Evolutionary conservation across 2,888 invertebrate genomes (phyloP), one percentile per base, ranked within the genome.

Genomic region (Ectemnius cavifrons): DNA sequence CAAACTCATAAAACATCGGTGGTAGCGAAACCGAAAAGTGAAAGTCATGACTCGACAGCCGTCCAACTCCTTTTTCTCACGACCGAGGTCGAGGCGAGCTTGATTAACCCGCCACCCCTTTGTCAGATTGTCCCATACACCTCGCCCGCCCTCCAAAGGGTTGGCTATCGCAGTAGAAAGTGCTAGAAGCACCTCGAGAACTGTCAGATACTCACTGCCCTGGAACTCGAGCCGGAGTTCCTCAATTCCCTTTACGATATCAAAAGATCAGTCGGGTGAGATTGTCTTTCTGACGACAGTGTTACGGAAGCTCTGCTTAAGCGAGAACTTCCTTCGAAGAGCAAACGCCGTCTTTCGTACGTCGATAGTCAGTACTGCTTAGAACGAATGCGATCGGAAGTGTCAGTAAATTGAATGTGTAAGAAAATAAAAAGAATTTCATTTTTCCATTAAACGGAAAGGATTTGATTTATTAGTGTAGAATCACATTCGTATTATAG

Each of bases 271-370:
- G 16, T 52, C 52, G 52, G 2, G 5, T 6, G 52, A 52, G 52
- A 52, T 52, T 52, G 52, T 52, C 52, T 52, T 14, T 52, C 52
- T 52, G 16, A 52, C n/a, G 52, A 16, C 52, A 14, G 52, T 16
- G 52, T 52, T 52, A 52, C n/a, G n/a, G n/a, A 52, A 52, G 52
- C 52, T 5, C 16, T 16, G 52, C 52, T 52, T 52, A 52, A 52
- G n/a, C 16, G 52, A 4, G 4, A 52, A 52, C 52, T 52, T 52
- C n/a, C 52, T 0, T 4, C 52, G 37, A 37, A 52, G 13, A 52
- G n/a, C n/a, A 11, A 16, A 16, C 16, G 16, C 52, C 6, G 16
- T 52, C 52, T 52, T 16, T 16, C 52, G n/a, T 52, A 52, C 52
- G 37, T 52, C 14, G 52, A 14, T 5, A 16, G 52, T 16, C 8